Evolutionary conservation across 1,140 invertebrate genomes (phyloP).

Genomic region (Aplysia californica): DNA sequence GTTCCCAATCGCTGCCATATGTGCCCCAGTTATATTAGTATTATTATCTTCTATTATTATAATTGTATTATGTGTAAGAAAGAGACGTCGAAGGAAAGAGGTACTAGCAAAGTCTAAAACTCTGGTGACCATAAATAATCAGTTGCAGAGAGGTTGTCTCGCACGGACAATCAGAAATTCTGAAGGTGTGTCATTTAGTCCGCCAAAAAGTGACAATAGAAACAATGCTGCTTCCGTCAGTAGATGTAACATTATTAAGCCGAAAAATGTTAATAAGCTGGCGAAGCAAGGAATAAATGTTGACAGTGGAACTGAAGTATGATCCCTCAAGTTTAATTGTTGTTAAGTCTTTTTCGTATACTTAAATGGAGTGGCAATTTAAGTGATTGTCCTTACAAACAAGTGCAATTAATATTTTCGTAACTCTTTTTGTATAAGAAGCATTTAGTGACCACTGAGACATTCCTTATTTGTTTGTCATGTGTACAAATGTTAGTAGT

Average conservation of each 20-base stretch:
- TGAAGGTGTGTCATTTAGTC: not conserved
- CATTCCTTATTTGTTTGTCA: too few relatives aligned
- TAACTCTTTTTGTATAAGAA: too few relatives aligned
- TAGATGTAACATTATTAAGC: constrained; percentile 32
- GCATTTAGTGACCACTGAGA: too few relatives aligned
- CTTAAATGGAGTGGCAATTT: not conserved
- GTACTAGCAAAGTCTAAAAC: not conserved
- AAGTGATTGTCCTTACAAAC: too few relatives aligned
- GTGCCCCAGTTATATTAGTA: constrained; percentile 6
- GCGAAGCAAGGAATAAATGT: constrained; percentile 11
- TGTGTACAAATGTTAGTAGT: too few relatives aligned
- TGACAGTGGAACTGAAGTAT: constrained; percentile 51
- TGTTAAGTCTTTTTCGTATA: too few relatives aligned
- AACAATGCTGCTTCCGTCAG: not conserved
- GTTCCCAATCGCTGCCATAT: not conserved
- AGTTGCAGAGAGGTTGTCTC: too few relatives aligned
- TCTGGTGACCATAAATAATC: constrained; percentile 15
- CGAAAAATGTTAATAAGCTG: constrained; percentile 28
- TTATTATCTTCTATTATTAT: constrained; percentile 12
- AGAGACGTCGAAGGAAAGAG: constrained; percentile 20
- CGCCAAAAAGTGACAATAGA: not conserved
- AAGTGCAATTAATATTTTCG: too few relatives aligned
- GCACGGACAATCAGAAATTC: not conserved
- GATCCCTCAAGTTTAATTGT: constrained; percentile 1
- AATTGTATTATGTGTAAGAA: constrained; percentile 17